Base-by-base conservation (phyloP, 2,888 invertebrate species). In the Nematopogon swammerdamellus region DNA sequence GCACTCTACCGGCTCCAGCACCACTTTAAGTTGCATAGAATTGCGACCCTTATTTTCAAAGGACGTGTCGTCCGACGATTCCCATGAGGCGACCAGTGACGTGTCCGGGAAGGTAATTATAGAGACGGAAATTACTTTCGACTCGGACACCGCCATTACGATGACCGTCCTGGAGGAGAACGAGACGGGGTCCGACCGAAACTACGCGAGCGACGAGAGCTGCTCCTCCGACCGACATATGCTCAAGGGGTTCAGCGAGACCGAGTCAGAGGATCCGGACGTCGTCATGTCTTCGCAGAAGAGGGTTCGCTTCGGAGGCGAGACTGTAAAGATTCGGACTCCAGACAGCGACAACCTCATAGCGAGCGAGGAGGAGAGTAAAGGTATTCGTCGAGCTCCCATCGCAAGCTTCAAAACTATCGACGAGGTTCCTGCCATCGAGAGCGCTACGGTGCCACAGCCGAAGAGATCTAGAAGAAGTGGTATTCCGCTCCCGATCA, bases 261-360 rank as follows among this genome's bases (percentile, higher is more conserved):
- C 80, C 29, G 85, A 85, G 49, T 79, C 83, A 1, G 84, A 84
- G 49, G 85, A 85, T 54, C 77, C 72, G 10, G 81, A 81, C 50
- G 79, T 75, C 16, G 68, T 67, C 29, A 79, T 85, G 18, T 77
- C 83, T 56, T 84, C 85, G 1, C 83, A 86, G 0, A 84, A 91
- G 63, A 83, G 90, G 60, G 92, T 92, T 8, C 85, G 90, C 47
- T 92, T 92, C 58, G 92, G 92, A 3, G 92, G 92, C n/a, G 92
- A 92, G 70, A 83, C 90, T 54, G 87, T 92, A 3, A 92, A 92
- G 75, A 83, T 92, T 68, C 76, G 92, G 54, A 92, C 92, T 14
- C 92, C 92, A 0, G 92, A 92, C 57, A 91, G 91, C 64, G 92
- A 92, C 61, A 86, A 86, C 49, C 73, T 85, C 20, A 76, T 82